phyloP scores from a whole-genome alignment of 2,113 vertebrate species.

The Donacobius atricapilla region DNA sequence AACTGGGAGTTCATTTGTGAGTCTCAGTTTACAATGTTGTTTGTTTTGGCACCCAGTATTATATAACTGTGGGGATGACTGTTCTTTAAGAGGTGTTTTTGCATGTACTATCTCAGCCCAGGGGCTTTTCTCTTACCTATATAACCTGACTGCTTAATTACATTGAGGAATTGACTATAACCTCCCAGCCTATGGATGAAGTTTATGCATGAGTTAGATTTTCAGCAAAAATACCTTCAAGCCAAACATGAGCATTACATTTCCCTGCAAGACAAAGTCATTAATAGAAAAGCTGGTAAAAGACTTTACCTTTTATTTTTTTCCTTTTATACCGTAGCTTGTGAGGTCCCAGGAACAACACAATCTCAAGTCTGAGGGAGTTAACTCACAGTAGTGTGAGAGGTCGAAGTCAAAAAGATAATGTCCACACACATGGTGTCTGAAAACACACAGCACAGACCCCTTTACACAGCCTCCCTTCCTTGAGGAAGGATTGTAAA shows the following conservation, averaged over 20 bases:
- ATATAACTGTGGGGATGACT: background rate
- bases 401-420: background rate
- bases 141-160: background rate
- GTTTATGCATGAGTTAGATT: background rate
- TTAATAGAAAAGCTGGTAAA: background rate
- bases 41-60: background rate
- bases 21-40: background rate
- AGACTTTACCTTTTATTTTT: background rate
- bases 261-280: background rate
- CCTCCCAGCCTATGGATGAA: background rate
- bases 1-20: background rate
- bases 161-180: background rate
- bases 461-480: background rate
- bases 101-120: background rate
- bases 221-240: background rate
- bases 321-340: background rate
- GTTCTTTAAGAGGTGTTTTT: background rate
- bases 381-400: background rate
- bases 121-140: background rate
- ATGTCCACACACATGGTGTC: fast-evolving
- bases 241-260: background rate
- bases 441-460: background rate
- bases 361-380: background rate
- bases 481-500: background rate
- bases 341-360: background rate